Evolutionary conservation across 2,888 invertebrate species (phyloP).

Genomic region (Chymomyza caudatula): DNA sequence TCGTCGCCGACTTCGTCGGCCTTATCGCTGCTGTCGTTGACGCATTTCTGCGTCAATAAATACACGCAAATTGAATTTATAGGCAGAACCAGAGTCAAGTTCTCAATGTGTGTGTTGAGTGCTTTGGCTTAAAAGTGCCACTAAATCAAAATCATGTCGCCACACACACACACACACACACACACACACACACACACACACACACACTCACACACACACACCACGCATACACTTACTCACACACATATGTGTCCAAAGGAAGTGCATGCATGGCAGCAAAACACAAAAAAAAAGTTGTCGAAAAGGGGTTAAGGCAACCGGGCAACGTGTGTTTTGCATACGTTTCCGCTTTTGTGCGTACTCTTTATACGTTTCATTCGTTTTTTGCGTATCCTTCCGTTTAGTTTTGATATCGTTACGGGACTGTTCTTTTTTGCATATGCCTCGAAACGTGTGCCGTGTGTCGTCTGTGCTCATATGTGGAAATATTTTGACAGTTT

Average conservation of each 20-base stretch:
- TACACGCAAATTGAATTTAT: conserved; percentile 71
- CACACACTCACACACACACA: conserved; percentile 21
- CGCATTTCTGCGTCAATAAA: conserved; percentile 72
- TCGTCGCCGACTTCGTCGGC: conserved; percentile 32
- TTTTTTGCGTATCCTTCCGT: conserved; percentile 69
- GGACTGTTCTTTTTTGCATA: conserved; percentile 38
- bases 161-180: conserved; percentile 20
- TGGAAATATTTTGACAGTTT: conserved; percentile 72
- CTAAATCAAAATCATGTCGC: conserved; percentile 63
- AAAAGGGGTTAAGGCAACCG: conserved; percentile 59
- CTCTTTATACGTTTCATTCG: conserved; percentile 13
- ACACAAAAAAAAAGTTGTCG: not conserved
- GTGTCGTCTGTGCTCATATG: conserved; percentile 33
- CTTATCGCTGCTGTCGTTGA: conserved; percentile 51
- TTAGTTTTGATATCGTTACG: conserved; percentile 29
- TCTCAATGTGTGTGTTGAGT: no score
- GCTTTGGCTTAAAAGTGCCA: conserved; percentile 67
- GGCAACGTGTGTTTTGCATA: conserved; percentile 70
- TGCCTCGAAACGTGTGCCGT: conserved; percentile 46
- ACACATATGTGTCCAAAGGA: conserved; percentile 32
- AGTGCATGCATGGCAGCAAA: conserved; percentile 35
- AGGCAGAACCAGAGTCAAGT: conserved; percentile 32
- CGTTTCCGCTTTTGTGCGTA: conserved; percentile 46
- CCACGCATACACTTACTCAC: conserved; percentile 4
- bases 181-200: conserved; percentile 21